Evolutionary conservation across 2,113 vertebrate species (phyloP).

Genomic region (Crotalus tigris): DNA sequence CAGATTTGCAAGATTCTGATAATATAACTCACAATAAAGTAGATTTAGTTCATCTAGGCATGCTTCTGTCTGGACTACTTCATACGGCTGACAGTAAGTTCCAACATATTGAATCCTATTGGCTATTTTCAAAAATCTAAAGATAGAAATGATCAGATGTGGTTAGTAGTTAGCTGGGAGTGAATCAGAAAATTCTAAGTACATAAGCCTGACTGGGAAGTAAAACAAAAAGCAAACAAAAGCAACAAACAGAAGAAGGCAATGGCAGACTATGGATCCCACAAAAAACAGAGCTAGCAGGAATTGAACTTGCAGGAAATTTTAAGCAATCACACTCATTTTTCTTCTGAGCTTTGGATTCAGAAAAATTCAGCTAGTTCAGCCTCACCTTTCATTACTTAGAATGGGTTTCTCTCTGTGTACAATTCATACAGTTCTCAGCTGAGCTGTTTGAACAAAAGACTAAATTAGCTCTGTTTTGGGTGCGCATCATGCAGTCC

Average conservation of each 20-base stretch:
- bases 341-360: background rate
- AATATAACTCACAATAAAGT: background rate
- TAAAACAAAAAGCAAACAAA: background rate
- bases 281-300: background rate
- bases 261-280: background rate
- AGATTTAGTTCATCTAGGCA: background rate
- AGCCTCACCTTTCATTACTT: background rate
- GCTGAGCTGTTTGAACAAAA: constrained; percentile 47
- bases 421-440: background rate
- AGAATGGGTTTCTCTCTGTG: background rate
- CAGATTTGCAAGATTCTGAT: background rate
- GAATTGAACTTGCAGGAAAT: background rate
- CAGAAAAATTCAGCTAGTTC: background rate
- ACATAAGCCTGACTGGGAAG: background rate
- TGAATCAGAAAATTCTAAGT: background rate
- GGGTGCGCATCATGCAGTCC: constrained; percentile 23
- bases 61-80: background rate
- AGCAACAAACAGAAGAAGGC: background rate
- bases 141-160: background rate
- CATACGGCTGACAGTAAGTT: background rate
- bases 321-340: background rate
- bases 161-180: background rate
- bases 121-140: background rate
- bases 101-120: background rate
- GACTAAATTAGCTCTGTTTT: constrained; percentile 28